Percentiles rank a stretch among this genome's conserved stretches.
Evolutionary conservation across 2,888 invertebrate species (phyloP).

Genomic region (Sinelater perroti): DNA sequence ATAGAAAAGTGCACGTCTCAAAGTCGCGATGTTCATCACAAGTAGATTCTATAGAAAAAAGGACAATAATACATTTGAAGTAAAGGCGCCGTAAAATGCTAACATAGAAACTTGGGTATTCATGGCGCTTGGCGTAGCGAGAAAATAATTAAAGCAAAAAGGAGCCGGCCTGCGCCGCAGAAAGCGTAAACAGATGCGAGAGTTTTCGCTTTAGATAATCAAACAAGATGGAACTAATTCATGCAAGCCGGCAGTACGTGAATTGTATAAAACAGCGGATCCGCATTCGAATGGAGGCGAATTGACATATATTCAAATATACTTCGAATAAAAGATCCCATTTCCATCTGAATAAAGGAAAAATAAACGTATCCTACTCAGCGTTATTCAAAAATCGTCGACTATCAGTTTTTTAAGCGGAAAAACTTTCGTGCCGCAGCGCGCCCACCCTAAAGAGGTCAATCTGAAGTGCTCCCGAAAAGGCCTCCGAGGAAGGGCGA

Average conservation of each 20-base stretch:
- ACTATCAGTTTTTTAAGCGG: conserved; percentile 35
- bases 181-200: conserved; percentile 10
- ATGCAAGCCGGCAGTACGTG: conserved; percentile 35
- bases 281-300: conserved; percentile 39
- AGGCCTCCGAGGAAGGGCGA: conserved; percentile 4
- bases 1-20: too few species aligned
- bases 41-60: too few species aligned
- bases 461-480: conserved; percentile 19
- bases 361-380: conserved; percentile 44
- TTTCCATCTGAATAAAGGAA: conserved; percentile 43
- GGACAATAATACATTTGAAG: too few species aligned
- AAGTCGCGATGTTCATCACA: too few species aligned
- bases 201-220: conserved; percentile 33
- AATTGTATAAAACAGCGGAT: conserved; percentile 39
- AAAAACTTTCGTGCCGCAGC: conserved; percentile 30
- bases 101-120: too few species aligned
- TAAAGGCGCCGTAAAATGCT: too few species aligned
- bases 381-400: conserved; percentile 42
- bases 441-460: conserved; percentile 24
- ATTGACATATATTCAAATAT: conserved; percentile 45
- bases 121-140: too few species aligned
- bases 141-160: conserved; percentile 2
- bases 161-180: not conserved
- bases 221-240: conserved; percentile 39
- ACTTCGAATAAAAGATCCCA: conserved; percentile 42